These are phyloP conservation scores for Sylvia borin DNA, from an alignment of 2,797 vertebrate genomes.

Conservation along the genomic window DNA sequence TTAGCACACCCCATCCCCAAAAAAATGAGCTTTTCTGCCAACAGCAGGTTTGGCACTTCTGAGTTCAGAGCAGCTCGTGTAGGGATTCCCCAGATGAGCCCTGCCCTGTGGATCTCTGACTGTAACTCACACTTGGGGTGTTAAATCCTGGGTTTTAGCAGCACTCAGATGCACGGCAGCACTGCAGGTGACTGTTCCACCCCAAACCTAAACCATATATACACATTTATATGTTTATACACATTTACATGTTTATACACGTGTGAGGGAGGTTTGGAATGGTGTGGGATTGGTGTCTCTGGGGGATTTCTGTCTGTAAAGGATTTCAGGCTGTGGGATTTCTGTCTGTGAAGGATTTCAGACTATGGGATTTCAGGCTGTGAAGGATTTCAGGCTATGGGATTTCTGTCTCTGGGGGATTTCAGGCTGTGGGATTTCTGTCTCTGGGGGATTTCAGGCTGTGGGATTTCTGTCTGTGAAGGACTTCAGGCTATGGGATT, in stretches of 20 bases:
- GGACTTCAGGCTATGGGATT: background rate
- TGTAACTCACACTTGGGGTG: background rate
- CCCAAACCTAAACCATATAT: background rate
- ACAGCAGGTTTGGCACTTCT: background rate
- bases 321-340: no score
- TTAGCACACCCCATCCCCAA: background rate
- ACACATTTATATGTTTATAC: rapidly evolving
- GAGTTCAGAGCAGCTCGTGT: background rate
- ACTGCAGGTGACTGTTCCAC: background rate
- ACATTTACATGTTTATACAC: no score
- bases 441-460: background rate
- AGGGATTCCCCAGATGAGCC: background rate
- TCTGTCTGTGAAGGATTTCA: no score
- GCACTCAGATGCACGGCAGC: background rate
- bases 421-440: no score
- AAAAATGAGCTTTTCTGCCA: background rate
- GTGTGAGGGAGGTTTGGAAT: no score
- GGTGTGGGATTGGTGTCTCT: no score
- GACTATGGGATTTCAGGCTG: no score
- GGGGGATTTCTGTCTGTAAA: no score
- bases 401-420: no score
- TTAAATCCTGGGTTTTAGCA: background rate
- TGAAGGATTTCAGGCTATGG: no score
- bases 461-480: no score
- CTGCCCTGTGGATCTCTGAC: background rate